phyloP scores from a whole-genome alignment of 92 coral and sea anemone genomes.

The Micromussa lordhowensis region DNA sequence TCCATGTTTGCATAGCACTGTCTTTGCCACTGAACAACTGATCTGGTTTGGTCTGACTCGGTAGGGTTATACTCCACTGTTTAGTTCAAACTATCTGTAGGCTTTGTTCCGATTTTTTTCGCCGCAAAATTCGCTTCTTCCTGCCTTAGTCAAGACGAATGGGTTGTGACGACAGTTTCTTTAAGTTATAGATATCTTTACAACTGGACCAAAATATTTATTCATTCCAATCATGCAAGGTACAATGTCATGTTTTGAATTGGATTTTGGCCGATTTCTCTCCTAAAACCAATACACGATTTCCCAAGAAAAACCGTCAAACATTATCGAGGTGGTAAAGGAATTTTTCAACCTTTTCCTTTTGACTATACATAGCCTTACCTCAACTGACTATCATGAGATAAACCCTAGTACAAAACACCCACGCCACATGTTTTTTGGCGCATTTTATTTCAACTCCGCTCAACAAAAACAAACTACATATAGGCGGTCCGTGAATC shows the following conservation, averaged over 20 bases:
- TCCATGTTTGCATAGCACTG: background rate
- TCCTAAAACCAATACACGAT: background rate
- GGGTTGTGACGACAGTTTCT: background rate
- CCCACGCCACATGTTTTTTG: background rate
- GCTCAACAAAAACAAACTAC: slow-evolving; percentile 41
- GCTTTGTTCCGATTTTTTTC: background rate
- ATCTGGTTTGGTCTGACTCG: background rate
- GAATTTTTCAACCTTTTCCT: background rate
- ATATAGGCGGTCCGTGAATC: slow-evolving; percentile 41
- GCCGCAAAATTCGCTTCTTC: background rate
- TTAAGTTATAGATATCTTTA: background rate
- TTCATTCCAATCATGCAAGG: background rate
- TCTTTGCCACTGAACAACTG: background rate
- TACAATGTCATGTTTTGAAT: background rate
- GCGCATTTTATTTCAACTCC: slow-evolving; percentile 12
- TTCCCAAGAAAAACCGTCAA: background rate
- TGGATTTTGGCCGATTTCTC: background rate
- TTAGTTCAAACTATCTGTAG: background rate
- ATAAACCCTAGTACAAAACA: background rate
- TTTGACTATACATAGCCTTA: background rate
- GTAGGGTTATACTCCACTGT: background rate
- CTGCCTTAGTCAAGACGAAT: background rate
- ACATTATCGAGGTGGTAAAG: background rate
- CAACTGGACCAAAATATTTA: background rate
- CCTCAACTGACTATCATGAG: background rate